phyloP scores from a whole-genome alignment of 2,113 vertebrate genomes.

The Sapayoa aenigma region DNA sequence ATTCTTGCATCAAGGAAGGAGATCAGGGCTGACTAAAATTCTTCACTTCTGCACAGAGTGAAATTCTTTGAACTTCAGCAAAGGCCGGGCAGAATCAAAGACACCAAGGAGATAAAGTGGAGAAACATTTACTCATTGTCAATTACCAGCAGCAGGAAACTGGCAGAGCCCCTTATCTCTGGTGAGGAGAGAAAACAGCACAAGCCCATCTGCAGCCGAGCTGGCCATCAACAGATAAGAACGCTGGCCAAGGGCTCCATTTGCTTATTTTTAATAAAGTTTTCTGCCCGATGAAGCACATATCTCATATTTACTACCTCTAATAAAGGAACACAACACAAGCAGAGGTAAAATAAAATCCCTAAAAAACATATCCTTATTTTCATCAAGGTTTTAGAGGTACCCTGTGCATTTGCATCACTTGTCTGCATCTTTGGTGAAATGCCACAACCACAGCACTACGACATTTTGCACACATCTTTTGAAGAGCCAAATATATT shows the following conservation, averaged over 20 bases:
- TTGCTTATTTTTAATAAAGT: not conserved
- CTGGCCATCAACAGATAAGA: not conserved
- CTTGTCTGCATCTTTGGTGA: not conserved
- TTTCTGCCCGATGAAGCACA: not conserved
- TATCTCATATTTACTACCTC: not conserved
- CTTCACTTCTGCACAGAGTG: not conserved
- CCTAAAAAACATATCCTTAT: not conserved
- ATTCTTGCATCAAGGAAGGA: not conserved
- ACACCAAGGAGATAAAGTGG: not conserved
- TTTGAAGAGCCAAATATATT: not conserved
- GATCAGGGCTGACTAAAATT: not conserved
- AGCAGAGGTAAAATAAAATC: not conserved
- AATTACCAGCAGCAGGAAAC: not conserved
- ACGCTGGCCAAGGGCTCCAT: not conserved
- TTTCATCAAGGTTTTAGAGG: not conserved
- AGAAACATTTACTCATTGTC: not conserved
- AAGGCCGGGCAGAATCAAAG: not conserved
- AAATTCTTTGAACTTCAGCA: not conserved
- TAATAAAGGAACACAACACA: not conserved
- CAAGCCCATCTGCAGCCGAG: not conserved
- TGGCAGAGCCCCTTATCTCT: not conserved
- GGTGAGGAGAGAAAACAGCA: not conserved
- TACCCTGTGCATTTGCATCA: not conserved
- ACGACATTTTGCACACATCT: not conserved
- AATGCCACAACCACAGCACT: rapidly evolving